A percentile compares a stretch with the other conserved stretches of the same genome.
phyloP scores from a whole-genome alignment of 2,797 vertebrate species.

The Coregonus sp. region DNA sequence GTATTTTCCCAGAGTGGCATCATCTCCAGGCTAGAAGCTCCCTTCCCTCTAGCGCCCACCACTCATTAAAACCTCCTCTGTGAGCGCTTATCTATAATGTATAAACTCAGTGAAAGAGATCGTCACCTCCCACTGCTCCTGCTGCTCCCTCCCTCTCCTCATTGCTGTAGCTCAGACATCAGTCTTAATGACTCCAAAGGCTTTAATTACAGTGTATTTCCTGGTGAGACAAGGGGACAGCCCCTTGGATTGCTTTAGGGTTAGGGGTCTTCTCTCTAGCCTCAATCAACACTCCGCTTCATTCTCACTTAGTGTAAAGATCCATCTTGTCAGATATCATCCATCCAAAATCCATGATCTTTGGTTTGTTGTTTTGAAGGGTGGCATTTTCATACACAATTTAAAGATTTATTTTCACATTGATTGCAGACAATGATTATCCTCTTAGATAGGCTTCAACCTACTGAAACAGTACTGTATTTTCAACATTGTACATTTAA shows the following conservation, averaged over 20 bases:
- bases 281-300: not conserved
- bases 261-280: not conserved
- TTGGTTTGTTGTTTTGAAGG: not conserved
- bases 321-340: not conserved
- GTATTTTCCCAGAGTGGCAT: not conserved
- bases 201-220: conserved; percentile 9
- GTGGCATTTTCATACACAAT: not conserved
- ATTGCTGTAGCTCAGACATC: conserved; percentile 8
- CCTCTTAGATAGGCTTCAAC: no score
- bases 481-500: no score
- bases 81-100: not conserved
- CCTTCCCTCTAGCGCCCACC: not conserved
- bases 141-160: not conserved
- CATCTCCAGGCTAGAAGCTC: not conserved
- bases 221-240: not conserved
- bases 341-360: not conserved
- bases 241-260: not conserved
- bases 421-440: not conserved
- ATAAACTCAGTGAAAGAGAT: not conserved
- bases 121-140: not conserved
- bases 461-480: no score
- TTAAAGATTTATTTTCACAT: not conserved
- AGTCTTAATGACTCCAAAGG: conserved; percentile 7
- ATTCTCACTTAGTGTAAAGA: not conserved
- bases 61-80: not conserved